phyloP scores from a whole-genome alignment of 1,140 invertebrate genomes.

The Drosophila insularis region DNA sequence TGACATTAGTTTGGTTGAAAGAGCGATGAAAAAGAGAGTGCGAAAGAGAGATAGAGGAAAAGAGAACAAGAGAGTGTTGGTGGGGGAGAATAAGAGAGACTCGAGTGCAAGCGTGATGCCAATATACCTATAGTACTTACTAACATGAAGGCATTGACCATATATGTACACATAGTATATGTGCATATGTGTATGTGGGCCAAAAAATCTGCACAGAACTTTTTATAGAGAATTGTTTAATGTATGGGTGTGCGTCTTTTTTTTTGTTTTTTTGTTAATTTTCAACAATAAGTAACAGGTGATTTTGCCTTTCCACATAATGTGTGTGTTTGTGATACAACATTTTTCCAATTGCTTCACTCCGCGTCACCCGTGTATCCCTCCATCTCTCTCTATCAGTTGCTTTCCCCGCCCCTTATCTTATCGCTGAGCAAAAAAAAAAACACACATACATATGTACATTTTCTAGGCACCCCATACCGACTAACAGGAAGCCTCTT shows the following conservation, averaged over 20 bases:
- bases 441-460: conserved; percentile 29
- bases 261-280: no score
- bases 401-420: conserved; percentile 34
- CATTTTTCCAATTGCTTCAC: conserved; percentile 51
- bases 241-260: conserved; percentile 7
- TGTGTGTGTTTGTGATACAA: no score
- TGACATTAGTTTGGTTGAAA: conserved; percentile 55
- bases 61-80: background rate
- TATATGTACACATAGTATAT: background rate
- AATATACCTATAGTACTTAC: background rate
- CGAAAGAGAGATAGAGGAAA: background rate
- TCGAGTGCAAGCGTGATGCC: background rate
- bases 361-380: background rate
- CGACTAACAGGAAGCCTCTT: conserved; percentile 37
- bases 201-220: conserved; percentile 34
- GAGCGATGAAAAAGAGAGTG: conserved; percentile 6
- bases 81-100: conserved; percentile 13
- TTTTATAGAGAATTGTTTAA: background rate
- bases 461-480: conserved; percentile 48
- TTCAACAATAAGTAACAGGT: conserved; percentile 27
- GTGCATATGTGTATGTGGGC: background rate
- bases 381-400: conserved; percentile 7
- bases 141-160: background rate
- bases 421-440: conserved; percentile 52
- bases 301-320: conserved; percentile 51